These are phyloP conservation scores for Euphysa ruthae DNA, from an alignment of 30 jellyfish, hydroid and myxozoan genomes.

Conservation along the genomic window DNA sequence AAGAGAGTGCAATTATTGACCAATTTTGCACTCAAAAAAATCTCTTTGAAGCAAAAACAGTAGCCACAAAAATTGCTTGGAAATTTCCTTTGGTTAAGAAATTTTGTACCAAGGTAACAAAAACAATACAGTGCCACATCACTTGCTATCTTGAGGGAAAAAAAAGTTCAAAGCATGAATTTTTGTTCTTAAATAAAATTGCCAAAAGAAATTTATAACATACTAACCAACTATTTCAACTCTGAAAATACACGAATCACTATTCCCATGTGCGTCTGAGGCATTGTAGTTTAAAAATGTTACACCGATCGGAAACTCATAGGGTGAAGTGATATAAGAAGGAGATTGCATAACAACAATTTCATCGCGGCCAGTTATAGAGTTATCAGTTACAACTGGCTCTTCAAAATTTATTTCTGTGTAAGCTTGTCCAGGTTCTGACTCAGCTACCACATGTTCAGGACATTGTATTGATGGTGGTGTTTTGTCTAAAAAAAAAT, in stretches of 20 bases:
- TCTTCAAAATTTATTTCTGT: slow-evolving; percentile 40
- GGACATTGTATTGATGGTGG: slow-evolving; percentile 98
- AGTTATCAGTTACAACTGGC: slow-evolving; percentile 74
- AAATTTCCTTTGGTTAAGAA: too few relatives aligned
- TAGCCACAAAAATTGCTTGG: too few relatives aligned
- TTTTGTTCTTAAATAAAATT: too few relatives aligned
- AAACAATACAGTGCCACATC: too few relatives aligned
- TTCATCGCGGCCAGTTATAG: slow-evolving; percentile 54
- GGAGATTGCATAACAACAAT: slow-evolving; percentile 62
- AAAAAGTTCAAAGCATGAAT: too few relatives aligned
- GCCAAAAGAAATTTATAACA: too few relatives aligned
- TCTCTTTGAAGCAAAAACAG: too few relatives aligned
- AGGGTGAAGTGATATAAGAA: slow-evolving; percentile 63
- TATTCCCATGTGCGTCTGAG: slow-evolving; percentile 73
- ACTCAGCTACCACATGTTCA: slow-evolving; percentile 39
- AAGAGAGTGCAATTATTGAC: too few relatives aligned
- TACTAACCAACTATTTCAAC: slow-evolving; percentile 60
- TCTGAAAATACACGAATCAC: slow-evolving; percentile 65
- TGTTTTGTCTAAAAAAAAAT: slow-evolving; percentile 8
- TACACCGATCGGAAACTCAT: slow-evolving; percentile 75
- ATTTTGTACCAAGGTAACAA: too few relatives aligned
- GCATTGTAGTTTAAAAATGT: slow-evolving; percentile 69
- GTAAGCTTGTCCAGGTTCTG: slow-evolving; percentile 60
- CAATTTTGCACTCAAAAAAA: too few relatives aligned
- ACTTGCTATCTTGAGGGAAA: too few relatives aligned